Base-by-base conservation (phyloP, 2,888 invertebrate species). In the Strigamia crassipes region DNA sequence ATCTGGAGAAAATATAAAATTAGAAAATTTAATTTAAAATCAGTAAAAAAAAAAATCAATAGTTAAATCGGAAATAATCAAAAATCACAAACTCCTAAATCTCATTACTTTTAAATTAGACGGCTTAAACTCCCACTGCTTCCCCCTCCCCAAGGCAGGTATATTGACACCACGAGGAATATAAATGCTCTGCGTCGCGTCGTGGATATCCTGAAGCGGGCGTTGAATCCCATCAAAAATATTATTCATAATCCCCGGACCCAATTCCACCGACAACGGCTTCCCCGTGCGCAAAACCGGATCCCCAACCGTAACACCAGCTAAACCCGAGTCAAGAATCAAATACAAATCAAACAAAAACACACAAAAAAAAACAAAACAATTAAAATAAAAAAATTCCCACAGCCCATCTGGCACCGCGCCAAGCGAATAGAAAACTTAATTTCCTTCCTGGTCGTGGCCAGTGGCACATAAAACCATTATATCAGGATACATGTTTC, bases 191-290 rank as follows among this genome's bases (percentile, higher is more conserved):
- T 93, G 91, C 0, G 97, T 96, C 84, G 97, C 89, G 87, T 96
- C 96, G 87, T 94, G 92, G 88, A 99, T 99, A 89, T 97, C 98
- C 84, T 90, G 96, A 86, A 99, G 89, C 0, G 99, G 99, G 87
- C 99, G 94, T 90, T 99, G 99, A 89, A 99, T 99, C 91, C 99
- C 99, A 90, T 99, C 99, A 90, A 99, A 99, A 90, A 99, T 99
- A 88, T 96, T 97, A 85, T 96, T 97, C 92, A 99, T 93, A 89
- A 99, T 99, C 80, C 99, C 99, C 80, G 99, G 99, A 9, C 99
- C 99, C 82, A 99, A 90, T 89, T 99, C 99, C 56, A 99, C 99
- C 8, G 99, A 99, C 82, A 99, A 90, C 0, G 99, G 99, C 89
- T 99, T 99, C 85, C 99, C 99, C 0, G 99, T 99, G 86, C 99